A percentile compares a stretch with the other conserved stretches of the same genome.
phyloP scores from a whole-genome alignment of 2,113 vertebrate genomes.

The Phycodurus eques region DNA sequence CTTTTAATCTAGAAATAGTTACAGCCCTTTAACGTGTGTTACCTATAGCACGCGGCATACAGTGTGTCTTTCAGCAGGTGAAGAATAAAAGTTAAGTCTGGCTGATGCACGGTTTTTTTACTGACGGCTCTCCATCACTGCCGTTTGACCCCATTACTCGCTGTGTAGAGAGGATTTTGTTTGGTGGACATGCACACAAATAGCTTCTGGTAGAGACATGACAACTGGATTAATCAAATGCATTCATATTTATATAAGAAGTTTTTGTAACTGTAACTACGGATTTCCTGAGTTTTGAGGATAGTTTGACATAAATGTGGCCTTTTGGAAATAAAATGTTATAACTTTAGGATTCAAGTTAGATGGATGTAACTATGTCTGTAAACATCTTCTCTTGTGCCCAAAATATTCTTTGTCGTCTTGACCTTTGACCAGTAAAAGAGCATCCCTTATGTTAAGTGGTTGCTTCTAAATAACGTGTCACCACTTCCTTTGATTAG shows the following conservation, averaged over 20 bases:
- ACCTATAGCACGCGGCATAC: slow-evolving; percentile 2
- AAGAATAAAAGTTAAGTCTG: background rate
- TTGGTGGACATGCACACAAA: background rate
- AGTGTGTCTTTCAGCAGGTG: background rate
- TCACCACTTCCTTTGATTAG: background rate
- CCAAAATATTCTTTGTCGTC: background rate
- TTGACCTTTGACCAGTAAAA: background rate
- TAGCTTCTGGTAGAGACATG: background rate
- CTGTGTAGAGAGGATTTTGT: background rate
- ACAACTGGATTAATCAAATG: slow-evolving; percentile 5
- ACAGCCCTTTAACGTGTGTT: slow-evolving; percentile 35
- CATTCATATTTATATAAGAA: background rate
- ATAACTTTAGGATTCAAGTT: background rate
- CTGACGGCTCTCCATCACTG: background rate
- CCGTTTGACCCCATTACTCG: background rate
- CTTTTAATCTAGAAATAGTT: slow-evolving; percentile 49
- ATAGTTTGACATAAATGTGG: background rate
- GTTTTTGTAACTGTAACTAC: background rate
- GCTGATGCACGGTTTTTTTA: background rate
- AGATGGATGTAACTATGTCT: background rate
- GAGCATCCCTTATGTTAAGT: background rate
- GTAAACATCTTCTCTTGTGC: background rate
- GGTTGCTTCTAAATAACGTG: background rate
- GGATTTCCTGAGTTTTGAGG: background rate
- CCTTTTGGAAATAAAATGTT: background rate